Conservation (phyloP, 2,888 invertebrate genomes). For the Caenorhabditis virilis region DNA sequence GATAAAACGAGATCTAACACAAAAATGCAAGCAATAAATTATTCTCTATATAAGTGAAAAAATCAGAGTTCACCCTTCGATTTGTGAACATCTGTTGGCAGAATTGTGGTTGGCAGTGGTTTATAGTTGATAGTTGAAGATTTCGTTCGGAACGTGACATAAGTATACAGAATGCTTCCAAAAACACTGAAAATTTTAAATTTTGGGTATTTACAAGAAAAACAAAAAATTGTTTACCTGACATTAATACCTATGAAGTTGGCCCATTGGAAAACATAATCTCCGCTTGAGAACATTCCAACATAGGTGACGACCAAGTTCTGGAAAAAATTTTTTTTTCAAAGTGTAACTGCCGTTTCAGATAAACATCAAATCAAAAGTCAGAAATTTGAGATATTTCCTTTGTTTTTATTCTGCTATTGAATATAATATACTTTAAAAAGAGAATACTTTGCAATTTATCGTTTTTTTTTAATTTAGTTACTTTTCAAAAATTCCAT, state of each 20-base stretch:
- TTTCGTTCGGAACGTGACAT: conserved; percentile 67
- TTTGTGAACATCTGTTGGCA: conserved; percentile 26
- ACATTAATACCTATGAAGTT: conserved; percentile 93
- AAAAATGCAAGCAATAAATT: too few relatives aligned
- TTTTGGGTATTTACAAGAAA: not conserved
- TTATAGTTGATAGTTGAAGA: conserved; percentile 24
- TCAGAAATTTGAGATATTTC: too few relatives aligned
- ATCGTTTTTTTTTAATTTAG: too few relatives aligned
- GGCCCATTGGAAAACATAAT: conserved; percentile 89
- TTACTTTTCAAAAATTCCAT: not conserved
- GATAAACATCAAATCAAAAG: too few relatives aligned
- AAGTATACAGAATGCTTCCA: conserved; percentile 69
- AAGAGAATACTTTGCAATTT: too few relatives aligned
- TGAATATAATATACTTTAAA: too few relatives aligned
- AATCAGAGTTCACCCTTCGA: too few relatives aligned
- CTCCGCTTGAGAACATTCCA: conserved; percentile 97
- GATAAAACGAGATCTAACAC: too few relatives aligned
- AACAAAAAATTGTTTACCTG: conserved; percentile 47
- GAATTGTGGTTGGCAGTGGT: conserved; percentile 19
- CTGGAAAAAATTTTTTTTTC: conserved; percentile 59
- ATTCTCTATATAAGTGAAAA: too few relatives aligned
- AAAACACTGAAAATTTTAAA: conserved; percentile 65
- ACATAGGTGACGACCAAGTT: conserved; percentile 95
- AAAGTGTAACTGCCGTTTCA: too few relatives aligned
- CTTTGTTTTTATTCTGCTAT: too few relatives aligned